Conservation (phyloP, 2,113 vertebrate genomes). For the Sylvilagus bachmani region DNA sequence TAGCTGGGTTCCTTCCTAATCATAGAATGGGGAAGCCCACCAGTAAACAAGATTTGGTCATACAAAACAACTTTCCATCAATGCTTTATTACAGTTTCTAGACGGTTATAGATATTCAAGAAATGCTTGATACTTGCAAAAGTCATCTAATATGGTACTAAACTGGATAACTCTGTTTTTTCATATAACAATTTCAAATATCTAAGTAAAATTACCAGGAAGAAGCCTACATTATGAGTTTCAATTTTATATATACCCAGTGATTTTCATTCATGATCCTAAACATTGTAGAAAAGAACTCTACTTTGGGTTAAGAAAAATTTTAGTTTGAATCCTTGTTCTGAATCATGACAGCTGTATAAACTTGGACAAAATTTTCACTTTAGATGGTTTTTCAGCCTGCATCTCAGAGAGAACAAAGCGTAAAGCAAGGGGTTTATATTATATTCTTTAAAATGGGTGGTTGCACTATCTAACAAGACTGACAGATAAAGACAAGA, state of each 20-base stretch:
- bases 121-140: background rate
- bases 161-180: background rate
- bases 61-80: background rate
- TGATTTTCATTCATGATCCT: background rate
- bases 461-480: background rate
- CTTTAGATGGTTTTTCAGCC: background rate
- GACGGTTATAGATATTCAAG: background rate
- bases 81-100: background rate
- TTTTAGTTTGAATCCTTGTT: background rate
- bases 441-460: background rate
- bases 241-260: background rate
- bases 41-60: background rate
- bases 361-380: background rate
- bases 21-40: background rate
- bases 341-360: background rate
- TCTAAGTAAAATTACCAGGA: background rate
- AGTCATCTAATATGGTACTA: background rate
- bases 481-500: slow-evolving; percentile 1
- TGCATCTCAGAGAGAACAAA: background rate
- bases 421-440: background rate
- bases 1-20: background rate
- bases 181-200: background rate
- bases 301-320: background rate
- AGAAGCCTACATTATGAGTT: background rate
- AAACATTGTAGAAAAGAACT: background rate